These are phyloP conservation scores for Schlechtendalia chinensis DNA, from an alignment of 1,140 invertebrate species.

Conservation along the genomic window DNA sequence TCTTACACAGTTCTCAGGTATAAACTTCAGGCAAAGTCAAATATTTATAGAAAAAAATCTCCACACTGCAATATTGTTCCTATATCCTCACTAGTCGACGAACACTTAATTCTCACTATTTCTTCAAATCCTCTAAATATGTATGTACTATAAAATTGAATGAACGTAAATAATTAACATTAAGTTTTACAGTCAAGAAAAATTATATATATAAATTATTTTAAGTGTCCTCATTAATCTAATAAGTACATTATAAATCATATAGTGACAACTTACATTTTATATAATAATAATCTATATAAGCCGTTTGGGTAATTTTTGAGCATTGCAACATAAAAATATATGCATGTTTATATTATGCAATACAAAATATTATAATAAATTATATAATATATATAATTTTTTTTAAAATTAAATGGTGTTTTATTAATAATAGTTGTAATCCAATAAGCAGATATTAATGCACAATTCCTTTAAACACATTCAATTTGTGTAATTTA, in stretches of 20 bases:
- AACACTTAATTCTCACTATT: background rate
- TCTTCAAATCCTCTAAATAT: background rate
- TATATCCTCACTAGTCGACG: background rate
- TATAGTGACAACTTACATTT: too few relatives aligned
- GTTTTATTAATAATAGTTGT: constrained; percentile 9
- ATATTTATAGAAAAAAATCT: background rate
- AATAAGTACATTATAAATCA: constrained; percentile 11
- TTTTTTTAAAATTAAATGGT: background rate
- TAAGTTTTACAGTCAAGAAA: background rate
- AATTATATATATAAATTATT: background rate
- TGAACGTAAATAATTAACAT: background rate
- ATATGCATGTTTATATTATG: background rate
- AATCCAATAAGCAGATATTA: constrained; percentile 22
- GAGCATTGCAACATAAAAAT: constrained; percentile 41
- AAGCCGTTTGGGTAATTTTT: constrained; percentile 29
- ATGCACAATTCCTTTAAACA: background rate
- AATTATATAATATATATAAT: background rate
- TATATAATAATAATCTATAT: constrained; percentile 3
- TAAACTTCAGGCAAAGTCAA: constrained; percentile 5
- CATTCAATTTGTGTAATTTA: constrained; percentile 21
- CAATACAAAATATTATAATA: background rate
- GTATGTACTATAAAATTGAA: constrained; percentile 14
- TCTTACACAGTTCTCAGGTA: background rate
- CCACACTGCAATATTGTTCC: constrained; percentile 7
- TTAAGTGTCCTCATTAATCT: background rate